Conservation (phyloP, 1,140 invertebrate species). For the Riptortus pedestris region DNA sequence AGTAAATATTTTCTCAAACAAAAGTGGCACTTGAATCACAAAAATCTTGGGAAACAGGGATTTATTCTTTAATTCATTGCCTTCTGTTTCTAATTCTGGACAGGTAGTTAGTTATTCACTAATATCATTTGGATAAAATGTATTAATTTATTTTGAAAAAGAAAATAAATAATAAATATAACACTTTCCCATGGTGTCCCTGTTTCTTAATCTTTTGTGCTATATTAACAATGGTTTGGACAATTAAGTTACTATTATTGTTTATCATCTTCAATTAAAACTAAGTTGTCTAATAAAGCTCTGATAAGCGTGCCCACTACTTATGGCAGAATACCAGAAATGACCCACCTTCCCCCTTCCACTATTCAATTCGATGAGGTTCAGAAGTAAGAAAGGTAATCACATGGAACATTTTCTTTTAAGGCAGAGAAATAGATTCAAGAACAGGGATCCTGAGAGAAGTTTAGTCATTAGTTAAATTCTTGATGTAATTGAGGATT, state of each 20-base stretch:
- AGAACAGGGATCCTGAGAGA: background rate
- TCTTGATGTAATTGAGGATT: background rate
- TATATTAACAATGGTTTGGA: background rate
- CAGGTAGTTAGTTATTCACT: background rate
- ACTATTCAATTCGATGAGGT: no score
- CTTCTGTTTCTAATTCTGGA: background rate
- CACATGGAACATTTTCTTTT: no score
- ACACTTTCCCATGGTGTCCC: slow-evolving; percentile 6
- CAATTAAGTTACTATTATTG: background rate
- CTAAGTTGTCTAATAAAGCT: slow-evolving; percentile 28
- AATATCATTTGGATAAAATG: background rate
- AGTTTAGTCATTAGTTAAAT: background rate
- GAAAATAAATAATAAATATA: background rate
- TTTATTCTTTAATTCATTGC: background rate
- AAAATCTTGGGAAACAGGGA: slow-evolving; percentile 28
- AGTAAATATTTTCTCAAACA: slow-evolving; percentile 32
- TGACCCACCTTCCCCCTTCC: no score
- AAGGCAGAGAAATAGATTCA: background rate
- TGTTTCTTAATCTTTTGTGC: slow-evolving; percentile 9
- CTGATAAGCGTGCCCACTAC: slow-evolving; percentile 24
- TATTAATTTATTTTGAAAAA: background rate
- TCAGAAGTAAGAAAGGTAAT: no score
- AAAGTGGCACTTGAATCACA: slow-evolving; percentile 35
- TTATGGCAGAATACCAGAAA: slow-evolving; percentile 17
- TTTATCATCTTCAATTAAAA: slow-evolving; percentile 12